A percentile compares a stretch with the other conserved stretches of the same genome.
Evolutionary conservation across 2,113 vertebrate species (phyloP).

Genomic region (Marmota flaviventris): DNA sequence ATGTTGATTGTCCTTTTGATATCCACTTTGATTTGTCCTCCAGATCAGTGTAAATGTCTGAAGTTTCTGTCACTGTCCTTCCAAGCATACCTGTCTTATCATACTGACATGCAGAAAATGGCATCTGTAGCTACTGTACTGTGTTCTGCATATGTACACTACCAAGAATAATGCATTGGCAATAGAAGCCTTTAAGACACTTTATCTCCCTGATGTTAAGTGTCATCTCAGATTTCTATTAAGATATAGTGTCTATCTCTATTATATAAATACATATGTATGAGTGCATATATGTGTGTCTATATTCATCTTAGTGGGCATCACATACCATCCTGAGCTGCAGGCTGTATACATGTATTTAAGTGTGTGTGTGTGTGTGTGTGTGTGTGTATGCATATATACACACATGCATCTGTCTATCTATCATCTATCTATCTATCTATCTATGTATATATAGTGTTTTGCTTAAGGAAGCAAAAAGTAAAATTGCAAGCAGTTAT

Average conservation of each 20-base stretch:
- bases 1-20: not conserved
- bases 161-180: not conserved
- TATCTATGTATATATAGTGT: too few relatives aligned
- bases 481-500: too few relatives aligned
- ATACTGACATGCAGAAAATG: not conserved
- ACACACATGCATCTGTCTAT: too few relatives aligned
- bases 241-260: not conserved
- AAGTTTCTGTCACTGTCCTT: not conserved
- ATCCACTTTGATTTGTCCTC: not conserved
- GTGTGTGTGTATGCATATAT: too few relatives aligned
- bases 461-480: too few relatives aligned
- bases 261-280: too few relatives aligned
- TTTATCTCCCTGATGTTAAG: not conserved
- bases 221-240: not conserved
- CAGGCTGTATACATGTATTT: too few relatives aligned
- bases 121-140: not conserved
- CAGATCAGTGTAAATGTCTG: not conserved
- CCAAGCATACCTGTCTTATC: fast-evolving
- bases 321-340: too few relatives aligned
- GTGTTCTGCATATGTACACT: fast-evolving
- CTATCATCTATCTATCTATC: too few relatives aligned
- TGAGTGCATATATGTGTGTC: too few relatives aligned
- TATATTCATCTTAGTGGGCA: too few relatives aligned
- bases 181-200: not conserved
- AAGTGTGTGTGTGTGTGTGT: too few relatives aligned